phyloP scores from a whole-genome alignment of 2,797 vertebrate genomes.

The Sparidentex hasta region DNA sequence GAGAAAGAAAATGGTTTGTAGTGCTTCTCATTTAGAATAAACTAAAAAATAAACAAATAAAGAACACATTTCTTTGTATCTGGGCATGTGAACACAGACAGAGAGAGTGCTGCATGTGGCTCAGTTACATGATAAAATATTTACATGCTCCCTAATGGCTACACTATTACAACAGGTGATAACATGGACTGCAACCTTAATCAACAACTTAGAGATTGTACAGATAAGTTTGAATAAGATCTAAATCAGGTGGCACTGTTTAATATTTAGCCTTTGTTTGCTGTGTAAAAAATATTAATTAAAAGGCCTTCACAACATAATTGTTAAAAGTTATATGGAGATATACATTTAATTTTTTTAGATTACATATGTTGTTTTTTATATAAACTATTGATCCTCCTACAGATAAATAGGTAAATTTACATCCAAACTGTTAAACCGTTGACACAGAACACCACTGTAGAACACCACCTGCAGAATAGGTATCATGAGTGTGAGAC shows the following conservation, averaged over 20 bases:
- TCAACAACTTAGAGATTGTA: not conserved
- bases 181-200: constrained; percentile 15
- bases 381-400: not conserved
- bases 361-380: not conserved
- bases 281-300: no score
- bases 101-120: not conserved
- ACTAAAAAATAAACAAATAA: not conserved
- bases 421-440: not conserved
- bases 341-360: not conserved
- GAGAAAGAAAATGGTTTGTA: no score
- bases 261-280: not conserved
- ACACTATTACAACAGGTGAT: constrained; percentile 12
- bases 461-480: not conserved
- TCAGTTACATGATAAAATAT: constrained; percentile 50
- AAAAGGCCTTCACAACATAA: not conserved
- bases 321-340: not conserved
- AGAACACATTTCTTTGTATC: not conserved
- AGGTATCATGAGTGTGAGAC: not conserved
- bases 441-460: not conserved
- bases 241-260: not conserved
- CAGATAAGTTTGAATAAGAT: constrained; percentile 1
- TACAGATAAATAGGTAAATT: not conserved
- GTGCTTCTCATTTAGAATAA: not conserved
- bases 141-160: not conserved
- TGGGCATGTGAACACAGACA: not conserved